phyloP scores from a whole-genome alignment of 2,797 vertebrate genomes.

The Muscicapa striata region DNA sequence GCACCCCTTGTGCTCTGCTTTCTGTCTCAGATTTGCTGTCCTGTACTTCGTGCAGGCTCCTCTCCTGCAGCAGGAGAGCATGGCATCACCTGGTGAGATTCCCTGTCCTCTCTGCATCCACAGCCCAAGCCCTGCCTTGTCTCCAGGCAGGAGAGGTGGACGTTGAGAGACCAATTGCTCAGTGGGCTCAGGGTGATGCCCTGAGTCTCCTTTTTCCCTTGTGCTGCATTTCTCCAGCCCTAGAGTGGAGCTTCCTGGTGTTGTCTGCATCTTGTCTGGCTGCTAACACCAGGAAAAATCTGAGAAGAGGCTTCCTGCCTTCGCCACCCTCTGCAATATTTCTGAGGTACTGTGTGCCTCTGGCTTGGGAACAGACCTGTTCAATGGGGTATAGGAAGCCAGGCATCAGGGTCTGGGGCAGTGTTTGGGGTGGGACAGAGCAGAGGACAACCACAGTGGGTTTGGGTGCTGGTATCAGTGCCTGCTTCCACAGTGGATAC shows the following conservation, averaged over 20 bases:
- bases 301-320: background rate
- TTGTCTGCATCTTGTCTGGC: background rate
- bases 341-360: background rate
- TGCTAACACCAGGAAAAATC: background rate
- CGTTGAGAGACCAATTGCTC: background rate
- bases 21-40: background rate
- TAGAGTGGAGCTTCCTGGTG: background rate
- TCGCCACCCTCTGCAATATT: background rate
- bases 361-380: background rate
- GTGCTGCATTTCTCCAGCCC: background rate
- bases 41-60: accelerated
- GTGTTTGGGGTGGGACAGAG: background rate
- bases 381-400: background rate
- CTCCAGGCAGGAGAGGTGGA: background rate
- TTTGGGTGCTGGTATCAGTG: background rate
- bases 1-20: background rate
- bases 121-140: background rate
- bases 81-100: background rate
- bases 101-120: background rate
- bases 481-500: background rate
- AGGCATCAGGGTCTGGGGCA: background rate
- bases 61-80: background rate
- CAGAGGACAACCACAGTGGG: background rate
- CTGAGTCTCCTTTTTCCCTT: background rate
- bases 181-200: background rate